Base-by-base conservation (phyloP, 2,797 vertebrate genomes). In the Periparus ater region DNA sequence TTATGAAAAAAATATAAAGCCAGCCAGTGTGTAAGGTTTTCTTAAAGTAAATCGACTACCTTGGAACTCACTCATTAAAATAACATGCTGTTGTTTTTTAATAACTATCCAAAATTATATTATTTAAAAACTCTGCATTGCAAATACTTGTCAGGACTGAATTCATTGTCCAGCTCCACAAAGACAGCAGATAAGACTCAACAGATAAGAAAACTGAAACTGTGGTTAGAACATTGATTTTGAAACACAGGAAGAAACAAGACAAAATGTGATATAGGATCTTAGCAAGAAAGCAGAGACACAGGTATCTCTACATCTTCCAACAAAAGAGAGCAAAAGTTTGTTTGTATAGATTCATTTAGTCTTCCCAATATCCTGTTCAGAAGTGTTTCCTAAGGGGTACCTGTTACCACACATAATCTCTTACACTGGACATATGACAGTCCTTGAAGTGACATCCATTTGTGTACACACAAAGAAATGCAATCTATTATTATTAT, bases 161-260 rank as follows among this genome's bases (percentile, higher is more conserved):
- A 55, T 81, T 74, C 47, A 21, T 71, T 85, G 62, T 68, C 81
- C 79, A 91, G 25, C 29, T 85, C 54, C 62, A 85, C 78, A 32
- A 68, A 92, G 58, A 65, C 18, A 85, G 47, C 10, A 92, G 75
- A 45, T 87, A 94, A 87, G 61, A 85, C 36, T 76, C 2, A 71
- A 50, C 45, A 87, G 84, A 91, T 93, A 95, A 80, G 72, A 87
- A 93, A 87, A 87, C 36, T 70, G 55, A 80, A 94, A 72, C 48
- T 83, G 72, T 25, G 54, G 65, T 77, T 27, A 87, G 36, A 94
- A 86, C 88, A 93, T 84, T 93, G 87, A 93, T 93, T 93, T 91
- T 93, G 62, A 95, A 94, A 94, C 40, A 26, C 5, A 80, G 54
- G 68, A 93, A 88, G 68, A 80, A 94, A 77, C 42, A 66, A 78